These are phyloP conservation scores for Phataginus tetradactyla DNA, from an alignment of 2,797 vertebrate genomes.

Conservation along the genomic window DNA sequence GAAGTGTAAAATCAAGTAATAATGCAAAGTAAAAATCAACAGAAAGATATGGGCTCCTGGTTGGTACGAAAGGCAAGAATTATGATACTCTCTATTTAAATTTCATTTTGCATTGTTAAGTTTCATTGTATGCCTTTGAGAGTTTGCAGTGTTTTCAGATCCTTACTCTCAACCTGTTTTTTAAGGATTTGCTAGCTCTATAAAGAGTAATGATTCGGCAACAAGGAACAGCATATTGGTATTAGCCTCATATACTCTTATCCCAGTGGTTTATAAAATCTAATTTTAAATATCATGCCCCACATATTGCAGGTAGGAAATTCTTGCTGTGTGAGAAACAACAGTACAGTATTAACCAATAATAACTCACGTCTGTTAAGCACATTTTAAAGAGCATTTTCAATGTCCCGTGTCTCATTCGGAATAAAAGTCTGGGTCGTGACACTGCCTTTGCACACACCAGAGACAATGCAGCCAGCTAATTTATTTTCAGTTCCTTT, in stretches of 20 bases:
- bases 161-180: background rate
- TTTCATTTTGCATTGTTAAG: background rate
- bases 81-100: background rate
- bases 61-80: background rate
- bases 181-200: background rate
- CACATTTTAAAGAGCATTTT: constrained; percentile 4
- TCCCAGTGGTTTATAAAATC: background rate
- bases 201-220: constrained; percentile 18
- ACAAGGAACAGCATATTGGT: background rate
- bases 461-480: background rate
- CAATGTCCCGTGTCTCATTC: background rate
- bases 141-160: background rate
- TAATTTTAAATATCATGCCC: constrained; percentile 17
- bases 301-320: background rate
- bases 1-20: background rate
- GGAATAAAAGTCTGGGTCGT: background rate
- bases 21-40: background rate
- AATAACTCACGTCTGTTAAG: background rate
- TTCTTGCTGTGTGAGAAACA: constrained; percentile 20
- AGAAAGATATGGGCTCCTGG: background rate
- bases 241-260: background rate
- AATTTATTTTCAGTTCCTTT: background rate
- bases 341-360: background rate
- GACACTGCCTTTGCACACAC: background rate
- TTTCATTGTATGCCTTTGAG: background rate